Evolutionary conservation across 2,113 vertebrate species (phyloP).

Genomic region (Chelonoidis abingdonii): DNA sequence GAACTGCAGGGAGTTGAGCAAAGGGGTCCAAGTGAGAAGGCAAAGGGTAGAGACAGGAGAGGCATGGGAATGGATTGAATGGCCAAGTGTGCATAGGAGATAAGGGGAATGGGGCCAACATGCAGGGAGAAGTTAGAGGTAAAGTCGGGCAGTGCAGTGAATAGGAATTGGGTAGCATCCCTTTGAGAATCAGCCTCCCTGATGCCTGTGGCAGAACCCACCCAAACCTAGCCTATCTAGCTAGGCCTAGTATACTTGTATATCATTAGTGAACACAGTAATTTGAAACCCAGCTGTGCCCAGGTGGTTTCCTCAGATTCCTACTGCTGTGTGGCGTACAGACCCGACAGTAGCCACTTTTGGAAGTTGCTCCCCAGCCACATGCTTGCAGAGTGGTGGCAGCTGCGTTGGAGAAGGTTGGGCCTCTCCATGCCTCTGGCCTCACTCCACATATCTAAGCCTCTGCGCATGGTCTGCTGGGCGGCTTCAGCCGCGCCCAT

Average conservation of each 20-base stretch:
- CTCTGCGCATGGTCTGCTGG: accelerated
- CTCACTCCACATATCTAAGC: accelerated
- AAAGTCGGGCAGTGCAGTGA: background rate
- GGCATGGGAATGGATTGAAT: no score
- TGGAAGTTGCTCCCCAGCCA: background rate
- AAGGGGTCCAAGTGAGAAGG: background rate
- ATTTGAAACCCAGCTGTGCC: background rate
- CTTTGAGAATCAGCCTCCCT: background rate
- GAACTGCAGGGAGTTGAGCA: background rate
- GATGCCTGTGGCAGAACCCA: no score
- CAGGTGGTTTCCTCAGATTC: accelerated
- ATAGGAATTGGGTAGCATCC: background rate
- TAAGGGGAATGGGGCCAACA: background rate
- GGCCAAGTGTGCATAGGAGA: background rate
- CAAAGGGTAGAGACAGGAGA: background rate
- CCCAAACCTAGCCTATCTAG: background rate
- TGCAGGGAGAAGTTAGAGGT: background rate
- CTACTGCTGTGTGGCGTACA: accelerated
- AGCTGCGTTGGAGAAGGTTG: background rate
- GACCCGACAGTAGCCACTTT: accelerated
- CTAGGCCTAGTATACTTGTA: background rate
- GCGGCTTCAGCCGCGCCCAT: background rate
- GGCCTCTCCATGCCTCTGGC: background rate
- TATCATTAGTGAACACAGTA: background rate
- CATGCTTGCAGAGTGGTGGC: accelerated